These are phyloP conservation scores for Aldrovandia affinis DNA, from an alignment of 2,797 vertebrate species.

Conservation along the genomic window DNA sequence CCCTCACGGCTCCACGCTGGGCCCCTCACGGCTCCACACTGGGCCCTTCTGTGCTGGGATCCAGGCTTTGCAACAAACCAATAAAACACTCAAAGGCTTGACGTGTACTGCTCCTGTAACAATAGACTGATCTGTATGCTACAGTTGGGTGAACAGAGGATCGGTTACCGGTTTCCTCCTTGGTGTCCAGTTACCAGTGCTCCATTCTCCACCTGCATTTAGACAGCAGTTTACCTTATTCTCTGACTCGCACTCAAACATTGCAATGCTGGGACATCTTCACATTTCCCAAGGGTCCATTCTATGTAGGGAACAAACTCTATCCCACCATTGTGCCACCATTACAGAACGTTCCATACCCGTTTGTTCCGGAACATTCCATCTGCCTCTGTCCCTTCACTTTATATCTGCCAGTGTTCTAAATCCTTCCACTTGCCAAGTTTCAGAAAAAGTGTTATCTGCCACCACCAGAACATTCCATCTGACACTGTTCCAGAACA, in stretches of 20 bases:
- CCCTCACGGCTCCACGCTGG: no score
- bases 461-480: neutral
- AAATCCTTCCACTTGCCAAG: neutral
- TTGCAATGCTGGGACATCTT: neutral
- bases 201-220: neutral
- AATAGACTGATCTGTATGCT: conserved; percentile 38
- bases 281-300: neutral
- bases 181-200: conserved; percentile 53
- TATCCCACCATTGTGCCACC: neutral
- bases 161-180: conserved; percentile 48
- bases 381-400: neutral
- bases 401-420: neutral
- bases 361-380: conserved; percentile 5
- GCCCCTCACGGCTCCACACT: no score
- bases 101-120: conserved; percentile 47
- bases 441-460: neutral
- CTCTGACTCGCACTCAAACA: conserved; percentile 2
- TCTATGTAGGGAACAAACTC: neutral
- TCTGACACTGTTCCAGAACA: conserved; percentile 12
- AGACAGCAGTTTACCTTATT: conserved; percentile 17
- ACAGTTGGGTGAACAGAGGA: conserved; percentile 48
- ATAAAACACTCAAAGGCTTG: no score
- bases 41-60: conserved; percentile 11
- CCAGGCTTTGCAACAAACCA: no score
- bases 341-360: neutral